These are phyloP conservation scores for Chymomyza caudatula DNA, from an alignment of 2,888 invertebrate species.

Conservation along the genomic window DNA sequence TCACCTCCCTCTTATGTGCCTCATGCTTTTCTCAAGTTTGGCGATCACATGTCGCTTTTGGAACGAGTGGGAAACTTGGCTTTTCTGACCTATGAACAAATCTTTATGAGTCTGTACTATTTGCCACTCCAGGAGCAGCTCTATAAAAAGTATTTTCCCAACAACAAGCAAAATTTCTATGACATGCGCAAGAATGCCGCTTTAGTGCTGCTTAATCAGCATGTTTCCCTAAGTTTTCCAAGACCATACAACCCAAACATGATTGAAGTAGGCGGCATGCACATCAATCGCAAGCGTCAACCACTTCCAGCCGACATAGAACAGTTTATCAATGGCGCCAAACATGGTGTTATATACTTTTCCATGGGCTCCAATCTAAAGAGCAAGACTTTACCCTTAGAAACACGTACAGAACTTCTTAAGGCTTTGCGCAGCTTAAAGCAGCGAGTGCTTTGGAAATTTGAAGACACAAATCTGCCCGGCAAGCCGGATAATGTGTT, in stretches of 20 bases:
- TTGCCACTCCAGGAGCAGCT: constrained; percentile 55
- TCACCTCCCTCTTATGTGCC: constrained; percentile 66
- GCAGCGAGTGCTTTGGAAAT: constrained; percentile 83
- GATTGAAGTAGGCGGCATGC: constrained; percentile 71
- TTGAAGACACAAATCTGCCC: constrained; percentile 75
- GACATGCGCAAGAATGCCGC: constrained; percentile 53
- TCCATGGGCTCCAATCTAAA: constrained; percentile 76
- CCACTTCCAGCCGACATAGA: constrained; percentile 69
- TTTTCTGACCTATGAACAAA: constrained; percentile 36
- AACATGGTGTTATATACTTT: constrained; percentile 77
- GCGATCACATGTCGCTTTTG: constrained; percentile 67
- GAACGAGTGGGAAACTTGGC: constrained; percentile 68
- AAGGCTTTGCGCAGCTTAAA: constrained; percentile 34
- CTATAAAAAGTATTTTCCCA: constrained; percentile 52
- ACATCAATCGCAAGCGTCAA: constrained; percentile 54
- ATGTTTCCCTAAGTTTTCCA: constrained; percentile 57
- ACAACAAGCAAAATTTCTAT: constrained; percentile 40
- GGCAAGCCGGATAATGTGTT: constrained; percentile 73
- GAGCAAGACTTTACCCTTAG: constrained; percentile 45
- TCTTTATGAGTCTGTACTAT: constrained; percentile 45
- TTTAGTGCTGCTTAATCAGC: constrained; percentile 62
- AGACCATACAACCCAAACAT: constrained; percentile 70
- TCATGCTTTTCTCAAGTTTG: constrained; percentile 42
- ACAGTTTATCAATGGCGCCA: constrained; percentile 72
- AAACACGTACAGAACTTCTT: constrained; percentile 48